Evolutionary conservation across 2,113 vertebrate genomes (phyloP), one percentile per base, ranked within the genome.

Genomic region (Leuciscus idus): DNA sequence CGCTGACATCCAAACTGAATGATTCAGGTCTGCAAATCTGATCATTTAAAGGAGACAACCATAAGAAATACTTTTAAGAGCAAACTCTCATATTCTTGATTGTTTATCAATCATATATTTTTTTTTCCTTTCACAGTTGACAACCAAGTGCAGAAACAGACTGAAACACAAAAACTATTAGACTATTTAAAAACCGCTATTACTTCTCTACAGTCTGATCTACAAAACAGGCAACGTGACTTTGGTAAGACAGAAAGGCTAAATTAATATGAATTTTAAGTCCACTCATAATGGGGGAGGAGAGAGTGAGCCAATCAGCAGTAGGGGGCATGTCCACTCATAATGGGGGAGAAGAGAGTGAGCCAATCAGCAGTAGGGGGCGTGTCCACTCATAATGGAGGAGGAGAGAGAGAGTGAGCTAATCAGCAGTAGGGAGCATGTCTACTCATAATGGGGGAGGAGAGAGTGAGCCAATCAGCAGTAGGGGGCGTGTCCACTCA

Each of bases 1-100:
- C 39, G 0, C 66, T 78, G 75, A 57, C 50, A 17, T 78, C 75
- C 50, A 36, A 78, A 79, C 77, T 79, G 1, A 79, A 79, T 8
- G 55, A 61, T 8, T 12, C 77, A 79, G 77, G 77, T 73, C 21
- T 33, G 33, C 33, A 33, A 33, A 33, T 33, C 33, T 33, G 3
- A 33, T 33, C 33, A 33, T 33, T 68, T n/a, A 59, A 59, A 23
- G 15, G 13, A 59, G 19, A 59, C 2, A 59, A 52, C 50, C 46
- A 17, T 52, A 17, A 52, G 4, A 19, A 55, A 55, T 55, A 55
- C 15, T 55, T 55, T 55, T 11, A 61, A 4, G 33, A 33, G 33
- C 33, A 33, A 33, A 33, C 33, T 33, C 0, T 33, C 33, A 33
- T 33, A 33, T 33, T 33, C 33, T 4, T 33, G 33, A 33, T 33